Conservation (phyloP, 2,888 invertebrate species). For the Heliconius erato region DNA sequence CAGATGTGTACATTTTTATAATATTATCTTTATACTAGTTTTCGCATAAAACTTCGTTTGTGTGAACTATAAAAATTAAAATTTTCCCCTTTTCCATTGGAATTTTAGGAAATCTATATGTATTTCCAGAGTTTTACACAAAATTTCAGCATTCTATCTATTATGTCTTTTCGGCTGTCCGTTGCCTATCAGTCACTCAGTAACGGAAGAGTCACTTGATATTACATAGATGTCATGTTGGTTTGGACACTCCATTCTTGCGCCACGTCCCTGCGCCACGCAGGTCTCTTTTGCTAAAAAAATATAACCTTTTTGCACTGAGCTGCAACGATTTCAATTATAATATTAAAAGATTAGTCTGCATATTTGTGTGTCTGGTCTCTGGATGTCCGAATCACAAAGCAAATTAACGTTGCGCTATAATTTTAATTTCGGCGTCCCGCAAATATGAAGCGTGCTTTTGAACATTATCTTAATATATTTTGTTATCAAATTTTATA, state of each 20-base stretch:
- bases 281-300: no score
- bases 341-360: conserved; percentile 14
- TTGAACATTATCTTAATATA: background rate
- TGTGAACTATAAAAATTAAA: background rate
- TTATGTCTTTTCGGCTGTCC: background rate
- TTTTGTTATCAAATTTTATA: background rate
- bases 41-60: background rate
- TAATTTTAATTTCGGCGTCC: conserved; percentile 18
- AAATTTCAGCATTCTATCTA: no score
- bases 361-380: conserved; percentile 18
- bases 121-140: background rate
- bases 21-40: background rate
- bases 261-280: no score
- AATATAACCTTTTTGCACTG: background rate
- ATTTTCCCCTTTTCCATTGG: background rate
- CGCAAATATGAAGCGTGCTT: conserved; percentile 10
- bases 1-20: conserved; percentile 37
- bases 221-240: no score
- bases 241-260: no score
- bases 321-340: background rate
- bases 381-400: background rate
- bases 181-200: background rate
- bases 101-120: background rate
- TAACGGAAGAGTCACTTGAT: background rate
- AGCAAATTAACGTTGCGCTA: conserved; percentile 25